phyloP scores from a whole-genome alignment of 2,797 vertebrate genomes.

The Pipistrellus pipistrellus region DNA sequence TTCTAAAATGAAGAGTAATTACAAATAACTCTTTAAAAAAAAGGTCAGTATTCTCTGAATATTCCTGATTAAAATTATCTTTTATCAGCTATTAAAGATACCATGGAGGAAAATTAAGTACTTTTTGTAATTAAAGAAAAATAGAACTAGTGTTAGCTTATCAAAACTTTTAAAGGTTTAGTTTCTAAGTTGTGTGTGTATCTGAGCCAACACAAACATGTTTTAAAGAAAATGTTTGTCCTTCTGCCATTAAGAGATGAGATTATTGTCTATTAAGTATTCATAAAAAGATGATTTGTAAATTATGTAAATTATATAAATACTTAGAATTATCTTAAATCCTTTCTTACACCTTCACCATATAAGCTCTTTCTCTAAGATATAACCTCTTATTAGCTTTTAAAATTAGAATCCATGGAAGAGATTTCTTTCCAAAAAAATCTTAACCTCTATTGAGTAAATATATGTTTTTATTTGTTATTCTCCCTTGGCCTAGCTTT shows the following conservation, averaged over 20 bases:
- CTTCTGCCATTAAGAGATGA: background rate
- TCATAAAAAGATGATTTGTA: constrained; percentile 27
- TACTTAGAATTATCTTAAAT: constrained; percentile 23
- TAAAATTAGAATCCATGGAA: background rate
- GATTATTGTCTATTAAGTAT: background rate
- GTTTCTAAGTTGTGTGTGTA: background rate
- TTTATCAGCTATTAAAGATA: constrained; percentile 40
- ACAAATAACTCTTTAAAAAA: background rate
- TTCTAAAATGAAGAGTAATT: background rate
- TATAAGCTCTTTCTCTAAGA: background rate
- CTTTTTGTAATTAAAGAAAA: constrained; percentile 36
- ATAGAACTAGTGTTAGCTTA: constrained; percentile 1
- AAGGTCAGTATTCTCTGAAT: background rate
- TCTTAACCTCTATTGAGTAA: background rate
- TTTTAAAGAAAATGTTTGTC: background rate
- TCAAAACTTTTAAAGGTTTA: background rate
- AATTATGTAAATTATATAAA: background rate
- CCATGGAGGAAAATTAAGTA: background rate
- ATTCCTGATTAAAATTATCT: background rate
- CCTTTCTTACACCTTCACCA: background rate
- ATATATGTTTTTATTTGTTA: background rate
- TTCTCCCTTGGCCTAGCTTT: background rate
- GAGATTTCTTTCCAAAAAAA: background rate
- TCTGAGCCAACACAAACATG: constrained; percentile 22
- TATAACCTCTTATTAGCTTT: background rate